phyloP scores from a whole-genome alignment of 2,113 vertebrate genomes.

The Upupa epops region DNA sequence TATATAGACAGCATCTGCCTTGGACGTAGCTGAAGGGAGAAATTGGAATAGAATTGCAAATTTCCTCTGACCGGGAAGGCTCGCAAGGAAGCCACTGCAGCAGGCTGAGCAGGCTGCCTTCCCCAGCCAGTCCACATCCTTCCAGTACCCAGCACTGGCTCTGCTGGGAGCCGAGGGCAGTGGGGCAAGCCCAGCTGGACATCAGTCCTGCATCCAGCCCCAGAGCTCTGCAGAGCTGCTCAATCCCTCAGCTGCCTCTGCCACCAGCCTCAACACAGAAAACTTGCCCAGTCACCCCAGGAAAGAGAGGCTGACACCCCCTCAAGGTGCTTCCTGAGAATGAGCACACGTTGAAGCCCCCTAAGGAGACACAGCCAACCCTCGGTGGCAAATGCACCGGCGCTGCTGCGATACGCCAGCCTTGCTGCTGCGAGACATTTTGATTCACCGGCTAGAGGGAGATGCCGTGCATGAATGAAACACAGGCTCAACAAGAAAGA shows the following conservation, averaged over 20 bases:
- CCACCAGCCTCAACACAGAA: not conserved
- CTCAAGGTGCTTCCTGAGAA: not conserved
- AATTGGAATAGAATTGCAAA: constrained; percentile 76
- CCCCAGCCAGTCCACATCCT: not conserved
- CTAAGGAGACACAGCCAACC: not conserved
- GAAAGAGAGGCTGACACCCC: not conserved
- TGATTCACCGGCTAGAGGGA: not conserved
- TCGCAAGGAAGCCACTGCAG: constrained; percentile 33
- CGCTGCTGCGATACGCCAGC: not conserved
- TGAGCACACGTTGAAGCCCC: fast-evolving
- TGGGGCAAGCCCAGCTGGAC: not conserved
- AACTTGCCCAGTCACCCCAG: not conserved
- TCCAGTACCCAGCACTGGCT: not conserved
- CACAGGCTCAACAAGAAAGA: not conserved
- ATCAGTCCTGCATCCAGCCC: not conserved
- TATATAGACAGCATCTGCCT: constrained; percentile 73
- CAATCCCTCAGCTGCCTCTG: not conserved
- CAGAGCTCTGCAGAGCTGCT: not conserved
- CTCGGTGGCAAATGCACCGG: not conserved
- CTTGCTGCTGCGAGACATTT: not conserved
- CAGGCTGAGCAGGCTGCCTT: not conserved
- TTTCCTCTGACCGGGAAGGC: constrained; percentile 63
- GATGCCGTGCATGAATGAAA: not conserved
- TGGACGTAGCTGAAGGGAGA: constrained; percentile 72
- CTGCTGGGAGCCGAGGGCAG: not conserved